Conservation (phyloP, 2,888 invertebrate species). For the Aspidiotus rigidus region DNA sequence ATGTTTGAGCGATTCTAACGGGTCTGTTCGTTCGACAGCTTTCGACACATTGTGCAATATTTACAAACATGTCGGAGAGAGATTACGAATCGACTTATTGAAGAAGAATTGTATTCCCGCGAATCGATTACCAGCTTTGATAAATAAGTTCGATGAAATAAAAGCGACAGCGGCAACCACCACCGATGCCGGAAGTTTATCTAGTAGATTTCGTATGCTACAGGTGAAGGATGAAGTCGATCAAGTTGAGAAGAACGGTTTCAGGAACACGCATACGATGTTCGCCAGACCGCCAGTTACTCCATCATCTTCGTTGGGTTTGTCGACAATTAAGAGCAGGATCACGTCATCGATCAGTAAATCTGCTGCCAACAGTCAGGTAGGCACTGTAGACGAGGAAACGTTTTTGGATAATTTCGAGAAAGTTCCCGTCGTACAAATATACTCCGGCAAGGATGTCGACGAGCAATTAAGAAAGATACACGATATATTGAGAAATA, state of each 20-base stretch:
- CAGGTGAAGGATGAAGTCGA: conserved; percentile 23
- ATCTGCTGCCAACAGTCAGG: conserved; percentile 41
- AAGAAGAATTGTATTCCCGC: conserved; percentile 69
- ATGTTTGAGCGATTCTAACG: conserved; percentile 75
- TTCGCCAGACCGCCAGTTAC: conserved; percentile 20
- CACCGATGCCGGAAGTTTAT: conserved; percentile 6
- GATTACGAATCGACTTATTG: conserved; percentile 68
- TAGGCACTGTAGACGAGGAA: conserved; percentile 83
- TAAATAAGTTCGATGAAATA: conserved; percentile 79
- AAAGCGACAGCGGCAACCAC: conserved; percentile 45
- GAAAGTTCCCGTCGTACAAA: conserved; percentile 66
- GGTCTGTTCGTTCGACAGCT: conserved; percentile 78
- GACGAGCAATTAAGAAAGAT: conserved; percentile 70
- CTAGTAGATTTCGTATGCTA: conserved; percentile 6
- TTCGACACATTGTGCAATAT: conserved; percentile 76
- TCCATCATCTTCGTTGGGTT: conserved; percentile 5
- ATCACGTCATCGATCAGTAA: not conserved
- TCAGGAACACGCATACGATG: conserved; percentile 1
- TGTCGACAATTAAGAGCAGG: conserved; percentile 6
- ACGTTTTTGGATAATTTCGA: conserved; percentile 79
- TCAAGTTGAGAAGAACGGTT: not conserved
- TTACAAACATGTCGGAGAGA: conserved; percentile 87
- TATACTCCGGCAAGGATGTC: conserved; percentile 75
- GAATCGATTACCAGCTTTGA: conserved; percentile 58
- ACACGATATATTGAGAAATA: conserved; percentile 65